Evolutionary conservation across 2,888 invertebrate species (phyloP), one percentile per base, ranked within the genome.

Genomic region (Cinara cedri): DNA sequence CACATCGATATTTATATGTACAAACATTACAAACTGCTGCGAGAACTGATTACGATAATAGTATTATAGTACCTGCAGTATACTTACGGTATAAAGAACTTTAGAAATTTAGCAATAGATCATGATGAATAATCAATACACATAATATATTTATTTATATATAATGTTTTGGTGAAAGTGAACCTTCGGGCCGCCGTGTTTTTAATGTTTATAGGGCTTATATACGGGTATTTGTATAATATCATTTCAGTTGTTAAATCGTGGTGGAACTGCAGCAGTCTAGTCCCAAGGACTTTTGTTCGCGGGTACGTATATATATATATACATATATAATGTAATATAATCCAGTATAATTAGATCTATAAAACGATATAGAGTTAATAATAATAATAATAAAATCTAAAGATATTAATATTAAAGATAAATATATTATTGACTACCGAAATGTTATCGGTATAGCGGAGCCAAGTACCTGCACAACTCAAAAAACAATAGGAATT

Each of bases 121-220:
- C 75, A 65, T 24, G 54, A 65, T 57, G 19, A 44, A 65, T 55
- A 49, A 57, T 57, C 62, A 51, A 74, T 51, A 34, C 6, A 3
- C 6, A 34, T 34, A 34, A 4, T 4, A 34, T 34, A 34, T 34
- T 4, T 10, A 26, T 51, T 4, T 10, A 70, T 24, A 65, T 72
- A 57, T 46, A 57, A 55, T 26, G 76, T 68, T 76, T 76, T 3
- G 66, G 76, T 76, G 76, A 76, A 76, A 76, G 76, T 66, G 66
- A 57, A 76, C 76, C 66, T 76, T 68, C 76, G 19, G 66, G 72
- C 49, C 72, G 34, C 49, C 62, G 34, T 49, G 24, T 26, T 51
- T 51, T 63, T 63, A 68, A 63, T 42, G 62, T 60, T 34, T 72
- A 63, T 72, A 54, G 49, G 34, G n/a, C n/a, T n/a, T n/a, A n/a